Base-by-base conservation (phyloP, 2,113 vertebrate genomes). In the Girardinichthys multiradiatus region DNA sequence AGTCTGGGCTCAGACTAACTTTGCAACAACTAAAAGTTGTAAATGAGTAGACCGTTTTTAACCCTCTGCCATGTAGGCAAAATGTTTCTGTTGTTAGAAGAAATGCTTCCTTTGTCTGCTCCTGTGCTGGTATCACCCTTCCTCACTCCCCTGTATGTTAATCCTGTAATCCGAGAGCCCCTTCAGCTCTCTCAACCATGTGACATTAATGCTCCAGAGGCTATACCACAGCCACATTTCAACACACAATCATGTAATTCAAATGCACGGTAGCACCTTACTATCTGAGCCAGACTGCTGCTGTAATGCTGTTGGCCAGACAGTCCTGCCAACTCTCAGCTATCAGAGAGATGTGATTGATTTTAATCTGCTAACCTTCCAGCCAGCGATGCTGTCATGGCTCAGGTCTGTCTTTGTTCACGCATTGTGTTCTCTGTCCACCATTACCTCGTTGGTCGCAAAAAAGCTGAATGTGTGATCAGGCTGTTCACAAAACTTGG, bases 111-210 rank as follows among this genome's bases (percentile, higher is more conserved):
- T 74, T 77, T 80, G 69, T 89, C 39, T 27, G 29, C 45, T 26
- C 72, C 70, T 24, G 42, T 77, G 78, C 77, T 59, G 59, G 37
- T 74, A 59, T 75, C 66, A 48, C 27, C 68, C 58, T 77, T 63
- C 76, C 82, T 31, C 39, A 0, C 66, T 30, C 29, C 61, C 70
- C 71, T 83, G 15, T 81, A 82, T 81, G 86, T 69, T 89, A 91
- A 89, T 87, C 87, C 80, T 81, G 91, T 91, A 90, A 93, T 86
- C 74, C 83, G 89, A 92, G 86, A 83, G 51, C 72, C 74, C 60
- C 75, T 83, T 72, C 57, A 67, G 61, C 69, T 33, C 70, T 73
- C 57, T 79, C 67, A 71, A 67, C 72, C 87, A 81, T 86, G 84
- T 90, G 84, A 86, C 87, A 87, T 70, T 74, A 83, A 80, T 57